Conservation (phyloP, 1,140 invertebrate species). For the Drosophila watanabei region DNA sequence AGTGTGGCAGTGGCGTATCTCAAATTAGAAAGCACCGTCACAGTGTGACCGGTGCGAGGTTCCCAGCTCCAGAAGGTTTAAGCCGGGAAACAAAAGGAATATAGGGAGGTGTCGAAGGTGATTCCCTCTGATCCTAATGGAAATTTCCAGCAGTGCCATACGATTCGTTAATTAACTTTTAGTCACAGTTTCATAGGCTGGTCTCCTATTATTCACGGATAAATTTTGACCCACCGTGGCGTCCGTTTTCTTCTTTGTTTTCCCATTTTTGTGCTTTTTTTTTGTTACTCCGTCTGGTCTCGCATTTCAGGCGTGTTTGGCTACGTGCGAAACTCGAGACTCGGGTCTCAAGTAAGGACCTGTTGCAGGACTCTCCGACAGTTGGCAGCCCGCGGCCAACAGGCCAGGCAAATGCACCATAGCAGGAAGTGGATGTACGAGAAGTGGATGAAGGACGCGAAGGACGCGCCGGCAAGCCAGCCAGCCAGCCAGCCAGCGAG, state of each 20-base stretch:
- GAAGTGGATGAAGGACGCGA: constrained; percentile 1
- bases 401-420: constrained; percentile 34
- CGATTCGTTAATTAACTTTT: neutral
- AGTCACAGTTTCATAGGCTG: neutral
- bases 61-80: neutral
- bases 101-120: neutral
- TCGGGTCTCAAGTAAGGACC: constrained; percentile 27
- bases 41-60: constrained; percentile 18
- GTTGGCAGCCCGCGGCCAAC: constrained; percentile 26
- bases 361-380: constrained; percentile 49
- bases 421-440: constrained; percentile 31
- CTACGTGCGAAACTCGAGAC: constrained; percentile 51
- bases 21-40: constrained; percentile 46
- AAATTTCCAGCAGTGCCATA: no score
- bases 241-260: constrained; percentile 6
- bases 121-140: neutral
- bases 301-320: constrained; percentile 57
- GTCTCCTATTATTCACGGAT: neutral
- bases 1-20: constrained; percentile 18
- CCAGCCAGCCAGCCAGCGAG: neutral
- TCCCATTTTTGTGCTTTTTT: neutral
- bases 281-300: constrained; percentile 22
- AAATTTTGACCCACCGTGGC: constrained; percentile 11
- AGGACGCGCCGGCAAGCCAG: no score
- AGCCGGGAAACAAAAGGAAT: no score